phyloP scores from a whole-genome alignment of 2,888 invertebrate species.

The Pantelozetes paolii region DNA sequence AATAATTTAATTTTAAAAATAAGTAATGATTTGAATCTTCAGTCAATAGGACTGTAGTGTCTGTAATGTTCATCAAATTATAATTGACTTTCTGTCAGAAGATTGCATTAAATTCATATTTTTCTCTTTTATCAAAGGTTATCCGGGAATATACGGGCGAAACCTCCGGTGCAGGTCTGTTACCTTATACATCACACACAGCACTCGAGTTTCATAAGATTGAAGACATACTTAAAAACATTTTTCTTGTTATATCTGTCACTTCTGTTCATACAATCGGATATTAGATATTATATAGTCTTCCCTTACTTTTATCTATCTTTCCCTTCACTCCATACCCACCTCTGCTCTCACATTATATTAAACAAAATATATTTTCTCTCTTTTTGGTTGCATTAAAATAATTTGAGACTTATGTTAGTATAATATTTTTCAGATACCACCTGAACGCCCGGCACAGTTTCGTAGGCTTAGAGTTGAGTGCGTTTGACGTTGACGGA shows the following conservation, averaged over 20 bases:
- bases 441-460: constrained; percentile 62
- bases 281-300: constrained; percentile 9
- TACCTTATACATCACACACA: not conserved
- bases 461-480: constrained; percentile 46
- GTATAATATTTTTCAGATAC: constrained; percentile 57
- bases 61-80: not conserved
- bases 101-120: not conserved
- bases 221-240: constrained; percentile 10
- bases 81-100: not conserved
- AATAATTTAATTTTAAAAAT: too few species aligned
- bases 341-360: not conserved
- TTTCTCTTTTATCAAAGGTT: constrained; percentile 11
- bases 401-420: not conserved
- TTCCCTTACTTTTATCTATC: not conserved
- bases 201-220: not conserved
- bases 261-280: not conserved
- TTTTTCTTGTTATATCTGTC: constrained; percentile 28
- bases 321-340: not conserved
- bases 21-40: too few species aligned
- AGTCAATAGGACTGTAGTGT: too few species aligned
- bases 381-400: not conserved
- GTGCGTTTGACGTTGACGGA: constrained; percentile 77
- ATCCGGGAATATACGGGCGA: constrained; percentile 21
- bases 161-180: constrained; percentile 17
- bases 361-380: not conserved